Base-by-base conservation (phyloP, 2,113 vertebrate species). In the Etia nguti region DNA sequence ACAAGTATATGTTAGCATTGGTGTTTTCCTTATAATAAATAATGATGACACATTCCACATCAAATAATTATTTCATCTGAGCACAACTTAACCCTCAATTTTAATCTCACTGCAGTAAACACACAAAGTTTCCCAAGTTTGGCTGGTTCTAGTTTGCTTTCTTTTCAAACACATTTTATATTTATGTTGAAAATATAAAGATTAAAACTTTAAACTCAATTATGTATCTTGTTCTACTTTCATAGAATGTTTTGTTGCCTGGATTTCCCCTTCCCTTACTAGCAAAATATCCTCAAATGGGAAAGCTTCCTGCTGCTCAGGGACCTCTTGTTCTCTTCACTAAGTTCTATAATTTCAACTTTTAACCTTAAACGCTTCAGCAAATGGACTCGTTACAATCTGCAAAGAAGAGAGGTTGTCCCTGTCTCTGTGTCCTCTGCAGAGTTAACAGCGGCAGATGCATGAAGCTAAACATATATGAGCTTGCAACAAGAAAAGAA, bases 261-360 rank as follows among this genome's bases (percentile, higher is more conserved):
- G 43, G 16, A 81, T 83, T 89, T 70, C 59, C 41, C 52, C 43
- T 80, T 57, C 38, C 10, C 12, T 52, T 43, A 54, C 8, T 7
- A n/a, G 79, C 29, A 57, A 10, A 85, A 75, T 84, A 59, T 65
- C 31, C 26, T 62, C 50, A 4, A 50, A 31, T 50, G 29, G 36
- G 26, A 82, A 59, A 22, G 36, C 46, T 15, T 82, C 80, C 60
- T 75, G 79, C 46, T 48, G 59, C 86, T 65, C 10, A 22, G 29
- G 22, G 79, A 65, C 79, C 62, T 65, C 73, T 57, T 82, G 54
- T 83, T 91, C 81, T 57, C 60, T n/a, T 77, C 29, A n/a, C 11
- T 79, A 70, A 85, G 90, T 89, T 82, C 34, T 20, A 85, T 55
- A 79, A 79, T 83, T 87, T 89, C 38, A 90, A 84, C 48, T 89